Conservation (phyloP, 2,888 invertebrate species). For the Brachylomia viminalis region DNA sequence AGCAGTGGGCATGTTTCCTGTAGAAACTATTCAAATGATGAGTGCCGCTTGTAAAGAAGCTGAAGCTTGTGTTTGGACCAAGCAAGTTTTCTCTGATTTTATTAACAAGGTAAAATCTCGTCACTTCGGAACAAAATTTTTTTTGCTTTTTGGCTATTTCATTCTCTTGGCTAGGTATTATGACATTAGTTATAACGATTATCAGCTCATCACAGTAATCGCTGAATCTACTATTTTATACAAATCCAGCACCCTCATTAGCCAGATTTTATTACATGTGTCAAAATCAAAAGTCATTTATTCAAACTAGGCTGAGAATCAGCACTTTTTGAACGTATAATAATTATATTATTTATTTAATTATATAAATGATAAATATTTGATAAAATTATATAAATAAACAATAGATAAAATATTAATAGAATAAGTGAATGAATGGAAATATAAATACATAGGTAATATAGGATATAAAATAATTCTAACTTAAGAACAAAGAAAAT, state of each 20-base stretch:
- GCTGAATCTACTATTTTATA: background rate
- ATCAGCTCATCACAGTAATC: background rate
- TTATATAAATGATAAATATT: too few relatives aligned
- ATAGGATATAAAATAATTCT: too few relatives aligned
- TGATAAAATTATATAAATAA: too few relatives aligned
- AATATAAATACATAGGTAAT: too few relatives aligned
- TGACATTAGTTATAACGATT: background rate
- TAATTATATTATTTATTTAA: too few relatives aligned
- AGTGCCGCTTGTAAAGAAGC: slow-evolving; percentile 92
- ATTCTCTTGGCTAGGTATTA: background rate
- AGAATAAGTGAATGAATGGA: too few relatives aligned
- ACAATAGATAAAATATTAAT: too few relatives aligned
- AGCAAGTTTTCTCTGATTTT: slow-evolving; percentile 83
- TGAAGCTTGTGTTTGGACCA: slow-evolving; percentile 92
- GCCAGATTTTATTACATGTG: background rate
- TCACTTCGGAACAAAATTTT: background rate
- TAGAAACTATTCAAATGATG: slow-evolving; percentile 84
- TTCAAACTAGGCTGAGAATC: too few relatives aligned
- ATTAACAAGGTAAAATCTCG: slow-evolving; percentile 77
- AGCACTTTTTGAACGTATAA: too few relatives aligned
- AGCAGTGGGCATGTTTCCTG: slow-evolving; percentile 92
- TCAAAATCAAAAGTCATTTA: too few relatives aligned
- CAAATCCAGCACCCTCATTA: background rate
- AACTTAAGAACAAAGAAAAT: too few relatives aligned
- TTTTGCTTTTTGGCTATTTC: background rate